A percentile compares a stretch with the other conserved stretches of the same genome.
phyloP scores from a whole-genome alignment of 1,140 invertebrate species.

The Schlechtendalia chinensis region DNA sequence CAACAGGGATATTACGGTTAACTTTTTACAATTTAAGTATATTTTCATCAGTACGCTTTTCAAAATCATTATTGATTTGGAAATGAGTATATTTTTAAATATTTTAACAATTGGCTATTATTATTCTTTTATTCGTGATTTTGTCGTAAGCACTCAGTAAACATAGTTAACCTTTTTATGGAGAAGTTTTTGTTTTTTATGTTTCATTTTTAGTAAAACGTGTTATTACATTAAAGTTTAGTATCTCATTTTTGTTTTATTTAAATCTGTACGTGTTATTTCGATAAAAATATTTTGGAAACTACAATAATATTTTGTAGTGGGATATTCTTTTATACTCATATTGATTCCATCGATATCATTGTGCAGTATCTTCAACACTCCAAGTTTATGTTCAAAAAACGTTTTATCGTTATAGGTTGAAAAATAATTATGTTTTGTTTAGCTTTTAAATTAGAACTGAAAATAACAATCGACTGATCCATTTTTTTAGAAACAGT shows the following conservation, averaged over 20 bases:
- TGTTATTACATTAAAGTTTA: background rate
- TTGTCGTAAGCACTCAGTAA: background rate
- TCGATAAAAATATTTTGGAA: background rate
- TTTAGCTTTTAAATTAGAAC: background rate
- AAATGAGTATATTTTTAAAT: background rate
- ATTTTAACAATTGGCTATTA: background rate
- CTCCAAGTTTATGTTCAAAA: background rate
- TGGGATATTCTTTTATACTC: background rate
- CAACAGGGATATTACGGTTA: no score
- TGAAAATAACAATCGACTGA: background rate
- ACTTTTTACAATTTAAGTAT: no score
- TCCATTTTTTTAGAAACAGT: background rate
- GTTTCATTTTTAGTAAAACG: background rate
- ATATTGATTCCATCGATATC: background rate
- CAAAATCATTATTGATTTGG: no score
- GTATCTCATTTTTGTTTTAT: background rate
- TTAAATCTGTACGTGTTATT: slow-evolving; percentile 20
- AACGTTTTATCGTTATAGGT: background rate
- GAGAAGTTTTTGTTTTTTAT: background rate
- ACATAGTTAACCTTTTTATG: background rate
- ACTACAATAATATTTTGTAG: background rate
- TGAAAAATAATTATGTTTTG: background rate
- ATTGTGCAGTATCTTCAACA: no score
- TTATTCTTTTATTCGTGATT: slow-evolving; percentile 7
- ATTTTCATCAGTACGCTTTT: no score